A percentile compares a stretch with the other conserved stretches of the same genome.
phyloP scores from a whole-genome alignment of 2,888 invertebrate genomes.

The Bembecia ichneumoniformis region DNA sequence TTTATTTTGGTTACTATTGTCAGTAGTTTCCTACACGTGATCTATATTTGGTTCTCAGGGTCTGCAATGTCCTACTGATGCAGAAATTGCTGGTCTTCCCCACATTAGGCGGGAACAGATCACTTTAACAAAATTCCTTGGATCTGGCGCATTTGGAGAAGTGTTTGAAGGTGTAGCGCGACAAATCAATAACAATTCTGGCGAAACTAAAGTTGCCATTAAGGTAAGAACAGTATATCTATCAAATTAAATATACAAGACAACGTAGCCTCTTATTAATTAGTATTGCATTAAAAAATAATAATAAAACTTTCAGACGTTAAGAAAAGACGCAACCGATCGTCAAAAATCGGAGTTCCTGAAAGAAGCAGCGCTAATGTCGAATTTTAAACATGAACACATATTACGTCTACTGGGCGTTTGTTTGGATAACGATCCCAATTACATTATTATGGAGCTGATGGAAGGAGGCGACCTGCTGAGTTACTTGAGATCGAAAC shows the following conservation, averaged over 20 bases:
- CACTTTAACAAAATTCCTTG: conserved; percentile 88
- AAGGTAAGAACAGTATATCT: conserved; percentile 73
- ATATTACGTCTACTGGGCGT: conserved; percentile 94
- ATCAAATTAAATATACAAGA: not conserved
- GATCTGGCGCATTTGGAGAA: conserved; percentile 97
- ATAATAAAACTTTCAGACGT: conserved; percentile 73
- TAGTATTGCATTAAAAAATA: not conserved
- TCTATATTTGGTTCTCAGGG: conserved; percentile 31
- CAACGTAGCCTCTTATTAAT: not conserved
- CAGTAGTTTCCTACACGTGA: not conserved
- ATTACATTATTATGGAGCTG: conserved; percentile 94
- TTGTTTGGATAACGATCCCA: conserved; percentile 93
- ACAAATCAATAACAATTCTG: conserved; percentile 72
- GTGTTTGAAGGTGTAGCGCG: conserved; percentile 93
- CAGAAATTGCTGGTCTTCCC: conserved; percentile 84
- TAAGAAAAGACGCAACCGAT: conserved; percentile 91
- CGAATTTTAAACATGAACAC: conserved; percentile 96
- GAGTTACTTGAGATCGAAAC: conserved; percentile 87
- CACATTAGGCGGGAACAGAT: conserved; percentile 91
- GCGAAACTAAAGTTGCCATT: conserved; percentile 87
- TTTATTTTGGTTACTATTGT: too few relatives aligned
- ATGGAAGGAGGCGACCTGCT: conserved; percentile 98
- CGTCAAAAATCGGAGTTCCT: conserved; percentile 94
- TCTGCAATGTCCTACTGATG: conserved; percentile 75
- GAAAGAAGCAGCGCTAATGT: conserved; percentile 97